These are phyloP conservation scores for Teleiodes luculella DNA, from an alignment of 2,888 invertebrate genomes.

Conservation along the genomic window DNA sequence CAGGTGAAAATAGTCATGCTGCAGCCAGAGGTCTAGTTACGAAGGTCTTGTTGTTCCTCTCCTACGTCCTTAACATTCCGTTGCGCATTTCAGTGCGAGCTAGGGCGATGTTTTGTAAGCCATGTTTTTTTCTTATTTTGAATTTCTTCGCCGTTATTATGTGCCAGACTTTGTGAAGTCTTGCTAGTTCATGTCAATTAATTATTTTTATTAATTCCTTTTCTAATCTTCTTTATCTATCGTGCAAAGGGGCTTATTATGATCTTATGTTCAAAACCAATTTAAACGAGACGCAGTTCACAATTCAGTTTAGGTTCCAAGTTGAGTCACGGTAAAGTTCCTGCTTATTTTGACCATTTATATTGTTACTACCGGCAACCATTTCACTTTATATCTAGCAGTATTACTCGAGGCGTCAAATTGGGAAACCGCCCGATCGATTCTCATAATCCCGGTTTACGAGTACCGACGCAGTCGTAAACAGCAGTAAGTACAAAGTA, in stretches of 20 bases:
- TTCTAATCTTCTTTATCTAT: too few relatives aligned
- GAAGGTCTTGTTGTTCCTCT: conserved; percentile 29
- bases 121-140: conserved; percentile 6
- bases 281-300: too few relatives aligned
- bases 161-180: too few relatives aligned
- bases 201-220: too few relatives aligned
- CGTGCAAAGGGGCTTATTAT: too few relatives aligned
- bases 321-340: too few relatives aligned
- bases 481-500: neutral
- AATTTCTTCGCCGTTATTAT: too few relatives aligned
- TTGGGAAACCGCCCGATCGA: conserved; percentile 8
- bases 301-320: too few relatives aligned
- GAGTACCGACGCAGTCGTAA: neutral
- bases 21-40: conserved; percentile 37
- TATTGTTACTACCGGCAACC: neutral
- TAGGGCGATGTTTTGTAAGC: conserved; percentile 28
- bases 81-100: conserved; percentile 45
- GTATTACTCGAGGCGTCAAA: neutral
- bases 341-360: too few relatives aligned
- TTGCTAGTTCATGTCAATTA: too few relatives aligned
- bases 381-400: neutral
- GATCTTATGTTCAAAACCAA: too few relatives aligned
- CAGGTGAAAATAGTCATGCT: conserved; percentile 31
- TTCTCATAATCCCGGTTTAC: conserved; percentile 14
- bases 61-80: conserved; percentile 32